phyloP scores from a whole-genome alignment of 2,797 vertebrate genomes.

The Picus viridis region DNA sequence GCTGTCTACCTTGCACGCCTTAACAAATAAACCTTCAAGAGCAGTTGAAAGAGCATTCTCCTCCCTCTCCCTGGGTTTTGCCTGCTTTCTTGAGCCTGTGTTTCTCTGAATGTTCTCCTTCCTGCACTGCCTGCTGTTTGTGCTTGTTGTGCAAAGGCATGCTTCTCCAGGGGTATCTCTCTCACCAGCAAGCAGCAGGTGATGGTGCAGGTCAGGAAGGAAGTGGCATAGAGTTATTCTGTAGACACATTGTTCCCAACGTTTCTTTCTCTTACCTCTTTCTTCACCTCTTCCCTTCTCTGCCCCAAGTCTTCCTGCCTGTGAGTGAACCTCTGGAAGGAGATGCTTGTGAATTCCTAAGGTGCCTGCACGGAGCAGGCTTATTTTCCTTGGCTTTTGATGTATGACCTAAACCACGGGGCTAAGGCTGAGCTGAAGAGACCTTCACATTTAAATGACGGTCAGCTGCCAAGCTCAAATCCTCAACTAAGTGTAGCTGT shows the following conservation, averaged over 20 bases:
- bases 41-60: not conserved
- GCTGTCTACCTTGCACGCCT: fast-evolving
- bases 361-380: not conserved
- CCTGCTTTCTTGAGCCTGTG: not conserved
- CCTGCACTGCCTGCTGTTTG: fast-evolving
- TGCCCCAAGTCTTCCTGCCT: not conserved
- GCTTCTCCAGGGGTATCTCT: not conserved
- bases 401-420: not conserved
- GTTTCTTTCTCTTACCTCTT: not conserved
- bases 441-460: not conserved
- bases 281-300: not conserved
- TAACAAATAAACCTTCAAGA: not conserved
- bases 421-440: not conserved
- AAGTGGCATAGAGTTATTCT: not conserved
- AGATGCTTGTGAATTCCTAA: not conserved
- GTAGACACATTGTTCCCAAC: not conserved
- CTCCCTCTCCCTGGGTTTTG: not conserved
- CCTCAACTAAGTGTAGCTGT: not conserved
- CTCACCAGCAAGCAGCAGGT: not conserved
- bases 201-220: not conserved
- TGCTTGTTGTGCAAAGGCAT: fast-evolving
- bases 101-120: not conserved
- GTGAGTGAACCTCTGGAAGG: not conserved
- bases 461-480: fast-evolving
- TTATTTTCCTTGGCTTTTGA: not conserved